Evolutionary conservation across 53 echinoderm and acorn worm genomes (phyloP).

Genomic region (Stichopus horrens): DNA sequence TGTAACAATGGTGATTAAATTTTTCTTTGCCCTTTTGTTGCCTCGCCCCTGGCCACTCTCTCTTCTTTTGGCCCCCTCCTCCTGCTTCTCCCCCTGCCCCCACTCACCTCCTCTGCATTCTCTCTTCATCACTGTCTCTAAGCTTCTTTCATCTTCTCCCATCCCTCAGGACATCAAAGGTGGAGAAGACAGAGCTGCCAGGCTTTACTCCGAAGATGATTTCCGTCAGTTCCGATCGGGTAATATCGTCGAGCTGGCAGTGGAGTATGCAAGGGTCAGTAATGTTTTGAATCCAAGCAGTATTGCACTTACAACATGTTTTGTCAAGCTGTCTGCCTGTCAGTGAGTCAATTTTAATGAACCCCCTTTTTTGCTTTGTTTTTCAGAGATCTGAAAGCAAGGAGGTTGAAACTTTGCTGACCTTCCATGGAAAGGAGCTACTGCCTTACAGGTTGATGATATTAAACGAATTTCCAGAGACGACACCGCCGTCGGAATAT

Average conservation of each 20-base stretch:
- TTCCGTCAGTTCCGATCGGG: conserved; percentile 83
- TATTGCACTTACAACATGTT: background rate
- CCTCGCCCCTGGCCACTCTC: too few species aligned
- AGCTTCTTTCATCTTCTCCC: background rate
- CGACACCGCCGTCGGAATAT: conserved; percentile 84
- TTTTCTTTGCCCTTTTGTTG: too few species aligned
- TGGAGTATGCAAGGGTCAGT: conserved; percentile 90
- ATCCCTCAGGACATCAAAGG: conserved; percentile 82
- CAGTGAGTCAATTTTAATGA: too few species aligned
- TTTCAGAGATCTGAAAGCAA: conserved; percentile 84
- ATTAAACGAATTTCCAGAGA: conserved; percentile 90
- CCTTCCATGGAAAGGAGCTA: conserved; percentile 84
- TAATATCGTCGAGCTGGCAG: conserved; percentile 89
- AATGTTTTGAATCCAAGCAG: background rate
- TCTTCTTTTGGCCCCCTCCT: background rate
- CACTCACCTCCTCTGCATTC: background rate
- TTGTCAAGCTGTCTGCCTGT: too few species aligned
- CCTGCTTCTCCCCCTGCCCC: background rate
- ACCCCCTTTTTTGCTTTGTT: background rate
- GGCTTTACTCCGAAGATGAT: conserved; percentile 78
- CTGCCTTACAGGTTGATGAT: conserved; percentile 90
- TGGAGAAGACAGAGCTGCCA: conserved; percentile 85
- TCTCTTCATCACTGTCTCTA: background rate
- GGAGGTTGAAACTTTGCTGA: conserved; percentile 77
- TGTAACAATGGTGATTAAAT: too few species aligned